Conservation (phyloP, 1,140 invertebrate genomes). For the Matsumurasca onukii region DNA sequence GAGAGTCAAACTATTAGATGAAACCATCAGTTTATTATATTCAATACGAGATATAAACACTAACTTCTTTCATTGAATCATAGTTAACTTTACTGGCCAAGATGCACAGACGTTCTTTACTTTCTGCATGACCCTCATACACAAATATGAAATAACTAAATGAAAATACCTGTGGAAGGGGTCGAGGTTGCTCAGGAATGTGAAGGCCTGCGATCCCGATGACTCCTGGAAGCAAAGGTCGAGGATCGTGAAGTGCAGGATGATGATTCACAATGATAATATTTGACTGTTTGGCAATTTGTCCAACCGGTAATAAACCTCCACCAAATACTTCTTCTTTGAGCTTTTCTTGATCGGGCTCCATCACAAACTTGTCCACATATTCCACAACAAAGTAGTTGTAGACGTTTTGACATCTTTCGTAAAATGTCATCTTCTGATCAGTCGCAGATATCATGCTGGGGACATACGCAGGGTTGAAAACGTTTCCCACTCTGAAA, state of each 20-base stretch:
- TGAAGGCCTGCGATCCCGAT: conserved; percentile 45
- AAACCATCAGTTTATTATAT: not conserved
- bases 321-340: not conserved
- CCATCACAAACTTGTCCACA: not conserved
- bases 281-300: conserved; percentile 1
- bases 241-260: conserved; percentile 34
- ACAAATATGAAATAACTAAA: not conserved
- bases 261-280: conserved; percentile 32
- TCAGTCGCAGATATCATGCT: not conserved
- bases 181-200: not conserved
- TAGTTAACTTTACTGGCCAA: not conserved
- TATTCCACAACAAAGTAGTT: conserved; percentile 2
- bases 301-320: not conserved
- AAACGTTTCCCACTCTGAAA: not conserved
- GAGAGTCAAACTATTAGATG: not conserved
- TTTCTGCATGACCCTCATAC: not conserved
- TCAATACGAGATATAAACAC: not conserved
- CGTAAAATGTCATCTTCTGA: conserved; percentile 10
- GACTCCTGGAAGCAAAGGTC: conserved; percentile 38
- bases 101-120: not conserved
- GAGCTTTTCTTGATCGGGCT: not conserved
- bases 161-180: conserved; percentile 1
- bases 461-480: conserved; percentile 13
- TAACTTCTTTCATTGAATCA: not conserved
- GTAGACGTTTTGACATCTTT: conserved; percentile 1